Evolutionary conservation across 2,113 vertebrate species (phyloP).

Genomic region (human (Homo sapiens)): DNA sequence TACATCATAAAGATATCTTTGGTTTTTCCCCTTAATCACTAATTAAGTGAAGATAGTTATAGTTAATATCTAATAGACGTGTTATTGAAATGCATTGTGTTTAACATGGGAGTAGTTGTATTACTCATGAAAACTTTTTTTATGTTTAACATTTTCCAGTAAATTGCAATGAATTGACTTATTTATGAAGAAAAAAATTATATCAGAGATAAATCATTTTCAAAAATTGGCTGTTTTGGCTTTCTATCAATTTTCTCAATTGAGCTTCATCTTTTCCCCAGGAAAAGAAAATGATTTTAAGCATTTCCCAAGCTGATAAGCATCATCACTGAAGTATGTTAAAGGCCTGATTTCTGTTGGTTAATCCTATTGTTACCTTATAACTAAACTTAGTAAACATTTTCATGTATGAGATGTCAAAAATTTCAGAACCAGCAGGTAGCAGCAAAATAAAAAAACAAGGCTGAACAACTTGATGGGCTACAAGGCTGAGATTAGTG

Average conservation of each 20-base stretch:
- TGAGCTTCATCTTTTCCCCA: background rate
- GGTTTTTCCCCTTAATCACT: background rate
- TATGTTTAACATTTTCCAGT: background rate
- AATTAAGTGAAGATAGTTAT: background rate
- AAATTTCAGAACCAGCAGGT: background rate
- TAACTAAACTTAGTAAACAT: slow-evolving; percentile 25
- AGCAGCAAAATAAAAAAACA: slow-evolving; percentile 6
- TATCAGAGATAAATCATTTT: slow-evolving; percentile 13
- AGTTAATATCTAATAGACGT: slow-evolving; percentile 3
- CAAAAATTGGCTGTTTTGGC: background rate
- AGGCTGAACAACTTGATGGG: background rate
- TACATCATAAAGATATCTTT: background rate
- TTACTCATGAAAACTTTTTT: background rate
- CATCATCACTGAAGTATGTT: background rate
- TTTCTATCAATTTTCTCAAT: background rate
- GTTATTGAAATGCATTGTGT: slow-evolving; percentile 5
- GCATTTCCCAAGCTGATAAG: background rate
- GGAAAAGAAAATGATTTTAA: background rate
- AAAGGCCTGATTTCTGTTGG: background rate
- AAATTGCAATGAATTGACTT: background rate
- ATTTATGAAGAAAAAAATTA: background rate
- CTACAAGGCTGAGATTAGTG: background rate
- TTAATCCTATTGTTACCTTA: background rate
- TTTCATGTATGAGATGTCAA: background rate
- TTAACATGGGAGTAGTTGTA: background rate